Conservation (phyloP, 92 coral and sea anemone genomes). For the Anthopleura xanthogrammica region DNA sequence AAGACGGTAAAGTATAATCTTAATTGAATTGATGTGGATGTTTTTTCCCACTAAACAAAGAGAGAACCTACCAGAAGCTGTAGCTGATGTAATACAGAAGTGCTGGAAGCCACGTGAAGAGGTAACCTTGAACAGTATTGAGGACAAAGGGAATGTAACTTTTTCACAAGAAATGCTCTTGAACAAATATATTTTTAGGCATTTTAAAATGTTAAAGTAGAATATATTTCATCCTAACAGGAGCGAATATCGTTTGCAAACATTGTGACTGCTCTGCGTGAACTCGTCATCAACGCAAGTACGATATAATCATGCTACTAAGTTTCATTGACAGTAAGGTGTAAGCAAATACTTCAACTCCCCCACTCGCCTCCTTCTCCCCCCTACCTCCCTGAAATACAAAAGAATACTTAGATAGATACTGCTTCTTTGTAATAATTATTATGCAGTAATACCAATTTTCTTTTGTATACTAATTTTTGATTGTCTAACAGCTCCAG, state of each 20-base stretch:
- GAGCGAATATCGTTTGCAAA: conserved; percentile 1
- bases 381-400: too few species aligned
- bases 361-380: too few species aligned
- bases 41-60: background rate
- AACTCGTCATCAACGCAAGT: background rate
- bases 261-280: background rate
- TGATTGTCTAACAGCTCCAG: background rate
- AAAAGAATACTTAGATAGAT: too few species aligned
- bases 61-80: conserved; percentile 12
- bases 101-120: conserved; percentile 12
- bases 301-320: background rate
- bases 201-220: too few species aligned
- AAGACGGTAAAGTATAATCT: too few species aligned
- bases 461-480: too few species aligned
- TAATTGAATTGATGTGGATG: too few species aligned
- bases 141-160: background rate
- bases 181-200: background rate
- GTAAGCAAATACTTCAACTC: background rate
- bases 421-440: too few species aligned
- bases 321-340: too few species aligned
- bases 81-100: conserved; percentile 4
- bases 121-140: background rate
- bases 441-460: too few species aligned
- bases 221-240: background rate
- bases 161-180: too few species aligned